These are phyloP conservation scores for Drosophila lacertosa DNA, from an alignment of 1,140 invertebrate genomes.

Conservation along the genomic window DNA sequence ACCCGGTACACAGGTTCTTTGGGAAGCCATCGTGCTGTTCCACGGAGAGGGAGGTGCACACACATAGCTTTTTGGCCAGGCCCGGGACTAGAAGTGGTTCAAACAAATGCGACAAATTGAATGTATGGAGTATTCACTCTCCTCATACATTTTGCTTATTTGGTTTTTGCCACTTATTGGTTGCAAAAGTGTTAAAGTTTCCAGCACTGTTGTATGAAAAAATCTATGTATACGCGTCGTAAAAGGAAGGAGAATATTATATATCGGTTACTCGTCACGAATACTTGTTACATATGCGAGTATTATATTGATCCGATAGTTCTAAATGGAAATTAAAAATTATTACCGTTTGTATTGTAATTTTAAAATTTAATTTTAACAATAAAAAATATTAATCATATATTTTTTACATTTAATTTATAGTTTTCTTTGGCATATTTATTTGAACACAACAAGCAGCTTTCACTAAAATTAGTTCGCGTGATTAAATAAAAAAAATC, in stretches of 20 bases:
- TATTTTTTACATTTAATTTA: no score
- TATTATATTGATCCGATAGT: neutral
- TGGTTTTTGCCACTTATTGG: conserved; percentile 1
- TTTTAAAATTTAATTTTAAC: no score
- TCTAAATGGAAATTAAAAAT: neutral
- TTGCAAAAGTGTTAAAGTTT: conserved; percentile 30
- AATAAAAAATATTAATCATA: no score
- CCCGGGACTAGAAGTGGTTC: conserved; percentile 61
- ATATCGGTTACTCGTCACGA: conserved; percentile 31
- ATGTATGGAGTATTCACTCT: conserved; percentile 72
- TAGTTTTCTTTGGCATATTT: no score
- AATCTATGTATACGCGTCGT: conserved; percentile 43
- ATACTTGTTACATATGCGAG: conserved; percentile 8
- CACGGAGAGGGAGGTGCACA: conserved; percentile 74
- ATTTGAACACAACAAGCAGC: no score
- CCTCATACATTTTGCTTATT: conserved; percentile 49
- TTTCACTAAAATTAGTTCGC: no score
- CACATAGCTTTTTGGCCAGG: conserved; percentile 73
- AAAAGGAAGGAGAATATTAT: conserved; percentile 15
- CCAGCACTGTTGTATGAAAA: conserved; percentile 37
- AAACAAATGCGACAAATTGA: conserved; percentile 76
- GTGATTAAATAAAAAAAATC: no score
- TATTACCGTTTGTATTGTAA: no score
- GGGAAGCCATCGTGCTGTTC: conserved; percentile 77
- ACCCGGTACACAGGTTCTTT: conserved; percentile 70